A percentile compares a stretch with the other conserved stretches of the same genome.
Evolutionary conservation across 1,140 invertebrate genomes (phyloP).

Genomic region (Carcinoscorpius rotundicauda): DNA sequence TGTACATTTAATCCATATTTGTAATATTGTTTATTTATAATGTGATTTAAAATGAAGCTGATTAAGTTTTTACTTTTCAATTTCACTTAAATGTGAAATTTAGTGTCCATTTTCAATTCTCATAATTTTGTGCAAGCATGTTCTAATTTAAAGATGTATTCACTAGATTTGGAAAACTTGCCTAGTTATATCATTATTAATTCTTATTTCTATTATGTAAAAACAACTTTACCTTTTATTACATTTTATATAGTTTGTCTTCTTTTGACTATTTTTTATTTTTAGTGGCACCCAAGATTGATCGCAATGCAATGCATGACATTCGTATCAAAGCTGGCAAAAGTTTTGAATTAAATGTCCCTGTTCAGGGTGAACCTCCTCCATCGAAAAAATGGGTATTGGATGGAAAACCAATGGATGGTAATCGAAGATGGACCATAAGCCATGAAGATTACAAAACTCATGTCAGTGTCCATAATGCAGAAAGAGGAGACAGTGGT

Average conservation of each 20-base stretch:
- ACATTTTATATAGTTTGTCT: no score
- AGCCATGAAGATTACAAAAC: conserved; percentile 75
- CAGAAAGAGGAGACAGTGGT: conserved; percentile 78
- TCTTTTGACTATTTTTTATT: conserved; percentile 25
- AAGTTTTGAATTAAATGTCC: conserved; percentile 85
- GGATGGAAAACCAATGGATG: conserved; percentile 62
- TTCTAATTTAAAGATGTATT: no score
- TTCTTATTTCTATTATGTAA: no score
- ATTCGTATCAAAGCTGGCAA: conserved; percentile 86
- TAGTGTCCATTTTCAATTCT: conserved; percentile 4
- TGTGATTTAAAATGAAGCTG: no score
- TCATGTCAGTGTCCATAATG: conserved; percentile 72
- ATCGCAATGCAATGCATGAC: conserved; percentile 80
- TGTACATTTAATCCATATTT: no score
- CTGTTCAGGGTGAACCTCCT: conserved; percentile 84
- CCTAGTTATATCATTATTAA: no score
- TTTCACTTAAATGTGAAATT: background rate
- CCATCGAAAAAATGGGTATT: conserved; percentile 85
- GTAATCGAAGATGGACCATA: conserved; percentile 69
- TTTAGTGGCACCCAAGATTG: conserved; percentile 82
- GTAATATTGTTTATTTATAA: no score
- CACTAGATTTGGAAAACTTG: no score
- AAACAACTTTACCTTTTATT: no score
- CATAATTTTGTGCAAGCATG: conserved; percentile 10
- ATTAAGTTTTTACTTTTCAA: no score